Evolutionary conservation across 2,113 vertebrate genomes (phyloP).

Genomic region (Platycercus adscitus): DNA sequence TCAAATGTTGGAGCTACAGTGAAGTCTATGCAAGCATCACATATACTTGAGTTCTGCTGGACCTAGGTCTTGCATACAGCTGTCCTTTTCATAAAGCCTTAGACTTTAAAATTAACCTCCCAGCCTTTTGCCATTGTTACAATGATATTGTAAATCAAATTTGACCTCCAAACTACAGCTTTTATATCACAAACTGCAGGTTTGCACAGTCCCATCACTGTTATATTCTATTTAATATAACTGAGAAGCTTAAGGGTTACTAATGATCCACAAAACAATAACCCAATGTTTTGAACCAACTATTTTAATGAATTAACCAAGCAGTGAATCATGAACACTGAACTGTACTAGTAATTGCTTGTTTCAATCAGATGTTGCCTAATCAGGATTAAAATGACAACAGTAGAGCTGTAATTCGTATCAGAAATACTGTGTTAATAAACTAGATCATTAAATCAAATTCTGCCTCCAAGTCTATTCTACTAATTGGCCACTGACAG

Average conservation of each 20-base stretch:
- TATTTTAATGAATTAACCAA: background rate
- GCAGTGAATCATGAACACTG: background rate
- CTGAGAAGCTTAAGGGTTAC: background rate
- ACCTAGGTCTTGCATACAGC: background rate
- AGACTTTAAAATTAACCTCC: background rate
- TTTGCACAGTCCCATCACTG: background rate
- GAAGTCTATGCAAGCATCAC: background rate
- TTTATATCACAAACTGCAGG: background rate
- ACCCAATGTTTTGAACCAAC: background rate
- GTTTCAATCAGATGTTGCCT: background rate
- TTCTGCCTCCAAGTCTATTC: background rate
- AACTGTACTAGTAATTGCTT: background rate
- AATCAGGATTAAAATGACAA: background rate
- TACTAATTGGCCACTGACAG: background rate
- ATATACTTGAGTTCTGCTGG: background rate
- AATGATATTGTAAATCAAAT: background rate
- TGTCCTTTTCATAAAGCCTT: background rate
- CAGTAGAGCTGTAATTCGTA: background rate
- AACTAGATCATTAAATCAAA: background rate
- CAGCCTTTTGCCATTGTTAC: background rate
- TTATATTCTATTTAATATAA: background rate
- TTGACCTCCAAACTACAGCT: background rate
- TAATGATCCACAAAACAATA: background rate
- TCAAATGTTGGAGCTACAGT: background rate
- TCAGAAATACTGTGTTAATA: background rate